Percentiles rank a stretch among this genome's conserved stretches.
Evolutionary conservation across 64 coral and sea anemone genomes (phyloP).

Genomic region (Actinia tenebrosa): DNA sequence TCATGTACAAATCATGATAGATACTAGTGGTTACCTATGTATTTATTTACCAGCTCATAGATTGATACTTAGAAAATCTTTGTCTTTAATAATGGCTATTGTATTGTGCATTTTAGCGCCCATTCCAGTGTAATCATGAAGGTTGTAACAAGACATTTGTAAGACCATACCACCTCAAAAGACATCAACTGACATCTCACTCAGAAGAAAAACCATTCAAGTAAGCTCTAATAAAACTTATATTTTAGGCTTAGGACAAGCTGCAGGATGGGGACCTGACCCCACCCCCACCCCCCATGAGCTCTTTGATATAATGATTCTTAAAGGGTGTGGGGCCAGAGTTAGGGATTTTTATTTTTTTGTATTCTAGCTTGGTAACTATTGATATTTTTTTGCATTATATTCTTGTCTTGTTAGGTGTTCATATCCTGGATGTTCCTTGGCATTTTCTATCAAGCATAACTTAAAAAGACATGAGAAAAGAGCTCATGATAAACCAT

Average conservation of each 20-base stretch:
- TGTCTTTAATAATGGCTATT: neutral
- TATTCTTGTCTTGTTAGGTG: slow-evolving; percentile 14
- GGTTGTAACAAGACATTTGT: slow-evolving; percentile 53
- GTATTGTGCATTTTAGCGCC: slow-evolving; percentile 22
- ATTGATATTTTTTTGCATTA: neutral
- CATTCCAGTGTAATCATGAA: slow-evolving; percentile 37
- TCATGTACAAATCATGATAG: too few relatives aligned
- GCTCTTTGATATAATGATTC: too few relatives aligned
- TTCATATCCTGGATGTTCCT: slow-evolving; percentile 35
- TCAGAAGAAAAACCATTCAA: slow-evolving; percentile 26
- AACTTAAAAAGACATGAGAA: slow-evolving; percentile 45
- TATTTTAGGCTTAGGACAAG: too few relatives aligned
- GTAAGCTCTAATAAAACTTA: neutral
- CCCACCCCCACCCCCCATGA: too few relatives aligned
- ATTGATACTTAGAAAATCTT: neutral
- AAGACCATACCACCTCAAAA: slow-evolving; percentile 40
- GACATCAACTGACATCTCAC: slow-evolving; percentile 29
- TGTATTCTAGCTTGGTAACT: neutral
- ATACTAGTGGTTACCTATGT: too few relatives aligned
- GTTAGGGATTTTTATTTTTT: too few relatives aligned
- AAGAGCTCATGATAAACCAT: slow-evolving; percentile 46
- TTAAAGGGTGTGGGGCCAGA: too few relatives aligned
- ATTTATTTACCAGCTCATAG: too few relatives aligned
- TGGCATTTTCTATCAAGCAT: slow-evolving; percentile 46
- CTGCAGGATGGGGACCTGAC: too few relatives aligned